Conservation (phyloP, 2,113 vertebrate species). For the Hippoglossus stenolepis region DNA sequence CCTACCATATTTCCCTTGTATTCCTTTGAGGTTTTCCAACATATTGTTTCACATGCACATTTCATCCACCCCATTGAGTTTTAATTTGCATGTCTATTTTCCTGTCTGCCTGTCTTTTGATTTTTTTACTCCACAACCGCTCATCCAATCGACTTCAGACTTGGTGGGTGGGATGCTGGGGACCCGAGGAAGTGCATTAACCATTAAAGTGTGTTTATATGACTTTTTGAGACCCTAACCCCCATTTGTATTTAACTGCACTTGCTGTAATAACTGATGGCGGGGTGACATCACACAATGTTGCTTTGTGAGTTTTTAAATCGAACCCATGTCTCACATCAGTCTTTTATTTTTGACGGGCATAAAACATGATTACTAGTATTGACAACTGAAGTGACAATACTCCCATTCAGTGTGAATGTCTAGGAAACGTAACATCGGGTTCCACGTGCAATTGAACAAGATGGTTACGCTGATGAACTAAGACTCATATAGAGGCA, state of each 20-base stretch:
- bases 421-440: conserved; percentile 55
- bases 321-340: background rate
- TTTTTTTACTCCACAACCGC: background rate
- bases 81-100: background rate
- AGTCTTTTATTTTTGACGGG: background rate
- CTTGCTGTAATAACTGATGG: background rate
- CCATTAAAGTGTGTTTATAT: background rate
- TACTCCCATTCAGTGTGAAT: conserved; percentile 54
- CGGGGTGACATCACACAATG: background rate
- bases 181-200: background rate
- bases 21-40: background rate
- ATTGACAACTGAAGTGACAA: conserved; percentile 48
- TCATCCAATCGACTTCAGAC: background rate
- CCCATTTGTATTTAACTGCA: background rate
- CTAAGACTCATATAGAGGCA: conserved; percentile 60
- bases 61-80: background rate
- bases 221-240: background rate
- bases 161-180: background rate
- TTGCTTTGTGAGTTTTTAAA: background rate
- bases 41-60: conserved; percentile 8
- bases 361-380: conserved; percentile 39
- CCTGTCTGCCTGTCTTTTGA: background rate
- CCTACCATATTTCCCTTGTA: background rate
- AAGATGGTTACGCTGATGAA: conserved; percentile 73
- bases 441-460: conserved; percentile 74